Percentiles rank a stretch among this genome's conserved stretches.
phyloP scores from a whole-genome alignment of 2,113 vertebrate genomes.

The Channa maculata region DNA sequence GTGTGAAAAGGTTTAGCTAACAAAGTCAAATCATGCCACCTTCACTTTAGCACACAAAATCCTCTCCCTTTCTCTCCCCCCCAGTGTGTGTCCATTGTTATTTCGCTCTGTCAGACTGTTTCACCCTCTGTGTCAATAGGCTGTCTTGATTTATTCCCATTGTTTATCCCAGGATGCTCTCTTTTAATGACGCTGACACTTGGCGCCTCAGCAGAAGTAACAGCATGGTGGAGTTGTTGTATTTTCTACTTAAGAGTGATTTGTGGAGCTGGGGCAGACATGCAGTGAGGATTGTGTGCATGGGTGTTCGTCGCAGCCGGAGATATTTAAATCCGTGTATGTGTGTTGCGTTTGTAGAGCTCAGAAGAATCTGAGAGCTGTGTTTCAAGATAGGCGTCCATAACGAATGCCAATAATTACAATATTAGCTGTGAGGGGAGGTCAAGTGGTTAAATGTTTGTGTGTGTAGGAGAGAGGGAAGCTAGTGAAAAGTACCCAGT shows the following conservation, averaged over 20 bases:
- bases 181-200: slow-evolving; percentile 36
- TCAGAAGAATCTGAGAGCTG: slow-evolving; percentile 65
- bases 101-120: slow-evolving; percentile 33
- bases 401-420: slow-evolving; percentile 54
- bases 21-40: slow-evolving; percentile 65
- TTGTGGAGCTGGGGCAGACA: slow-evolving; percentile 47
- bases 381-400: slow-evolving; percentile 62
- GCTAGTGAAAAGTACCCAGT: slow-evolving; percentile 32
- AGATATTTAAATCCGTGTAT: slow-evolving; percentile 36
- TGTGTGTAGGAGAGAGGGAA: not conserved
- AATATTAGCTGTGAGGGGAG: slow-evolving; percentile 39
- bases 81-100: slow-evolving; percentile 38
- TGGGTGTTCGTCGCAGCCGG: slow-evolving; percentile 23
- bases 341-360: slow-evolving; percentile 28
- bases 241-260: slow-evolving; percentile 49
- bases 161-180: slow-evolving; percentile 43
- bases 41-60: slow-evolving; percentile 47
- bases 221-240: slow-evolving; percentile 15
- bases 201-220: slow-evolving; percentile 12
- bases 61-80: slow-evolving; percentile 11
- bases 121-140: slow-evolving; percentile 23
- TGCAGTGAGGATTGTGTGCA: slow-evolving; percentile 15
- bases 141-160: slow-evolving; percentile 46
- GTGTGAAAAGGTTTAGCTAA: slow-evolving; percentile 66
- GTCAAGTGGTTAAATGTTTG: slow-evolving; percentile 36